Evolutionary conservation across 2,888 invertebrate species (phyloP).

Genomic region (Cybosia mesomella): DNA sequence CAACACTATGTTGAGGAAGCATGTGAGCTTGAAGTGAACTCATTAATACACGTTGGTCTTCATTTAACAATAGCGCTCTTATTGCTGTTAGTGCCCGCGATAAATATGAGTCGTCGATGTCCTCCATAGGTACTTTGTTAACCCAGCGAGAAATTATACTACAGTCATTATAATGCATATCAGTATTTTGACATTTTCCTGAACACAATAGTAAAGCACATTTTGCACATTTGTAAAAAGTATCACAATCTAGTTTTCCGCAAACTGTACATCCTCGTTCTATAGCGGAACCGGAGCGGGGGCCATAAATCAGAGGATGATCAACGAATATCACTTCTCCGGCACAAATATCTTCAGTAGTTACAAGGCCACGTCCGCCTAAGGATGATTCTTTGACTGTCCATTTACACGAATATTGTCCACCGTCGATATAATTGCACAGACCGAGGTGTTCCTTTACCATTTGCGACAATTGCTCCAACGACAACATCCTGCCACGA

Average conservation of each 20-base stretch:
- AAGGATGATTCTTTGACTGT: constrained; percentile 86
- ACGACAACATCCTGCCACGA: constrained; percentile 84
- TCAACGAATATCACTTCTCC: constrained; percentile 92
- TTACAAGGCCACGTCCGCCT: constrained; percentile 91
- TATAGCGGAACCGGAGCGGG: constrained; percentile 85
- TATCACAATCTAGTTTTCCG: constrained; percentile 79
- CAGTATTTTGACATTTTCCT: constrained; percentile 87
- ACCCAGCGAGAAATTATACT: constrained; percentile 86
- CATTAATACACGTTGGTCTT: constrained; percentile 84
- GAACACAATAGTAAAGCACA: constrained; percentile 92
- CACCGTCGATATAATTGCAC: constrained; percentile 59
- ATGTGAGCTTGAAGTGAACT: constrained; percentile 83
- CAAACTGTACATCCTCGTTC: constrained; percentile 90
- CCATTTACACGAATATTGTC: constrained; percentile 83
- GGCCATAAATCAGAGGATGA: constrained; percentile 90
- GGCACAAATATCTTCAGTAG: constrained; percentile 88
- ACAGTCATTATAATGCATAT: constrained; percentile 89
- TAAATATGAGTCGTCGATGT: constrained; percentile 70
- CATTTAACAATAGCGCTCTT: constrained; percentile 73
- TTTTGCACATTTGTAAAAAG: constrained; percentile 84
- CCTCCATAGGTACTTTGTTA: constrained; percentile 80
- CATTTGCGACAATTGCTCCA: constrained; percentile 82
- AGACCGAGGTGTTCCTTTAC: constrained; percentile 80
- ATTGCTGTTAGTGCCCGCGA: constrained; percentile 76
- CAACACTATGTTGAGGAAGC: constrained; percentile 85